Conservation (phyloP, 1,140 invertebrate species). For the Diachasmimorpha longicaudata region DNA sequence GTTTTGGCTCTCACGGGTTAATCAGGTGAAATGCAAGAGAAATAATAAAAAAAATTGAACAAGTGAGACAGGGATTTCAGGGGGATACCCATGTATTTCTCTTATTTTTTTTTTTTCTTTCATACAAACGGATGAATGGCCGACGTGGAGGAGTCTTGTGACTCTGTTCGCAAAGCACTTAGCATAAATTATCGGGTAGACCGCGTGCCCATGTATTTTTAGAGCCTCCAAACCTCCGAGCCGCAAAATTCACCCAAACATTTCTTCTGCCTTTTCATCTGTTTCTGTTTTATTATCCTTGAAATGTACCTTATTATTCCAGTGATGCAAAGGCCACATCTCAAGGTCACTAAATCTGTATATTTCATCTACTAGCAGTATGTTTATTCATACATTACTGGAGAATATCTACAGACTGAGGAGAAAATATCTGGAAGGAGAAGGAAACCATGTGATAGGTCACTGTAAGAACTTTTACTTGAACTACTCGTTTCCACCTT, state of each 20-base stretch:
- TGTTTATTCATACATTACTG: neutral
- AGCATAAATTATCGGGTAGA: conserved; percentile 44
- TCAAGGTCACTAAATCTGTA: neutral
- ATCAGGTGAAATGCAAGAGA: neutral
- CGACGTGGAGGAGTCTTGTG: conserved; percentile 34
- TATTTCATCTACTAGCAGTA: neutral
- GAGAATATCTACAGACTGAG: neutral
- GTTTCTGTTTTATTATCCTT: neutral
- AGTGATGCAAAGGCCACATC: neutral
- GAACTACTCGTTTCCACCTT: conserved; percentile 2
- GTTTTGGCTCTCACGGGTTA: neutral
- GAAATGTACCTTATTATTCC: neutral
- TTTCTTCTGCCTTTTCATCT: neutral
- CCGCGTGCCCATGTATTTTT: conserved; percentile 28
- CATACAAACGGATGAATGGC: conserved; percentile 37
- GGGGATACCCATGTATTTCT: neutral
- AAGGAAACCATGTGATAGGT: neutral
- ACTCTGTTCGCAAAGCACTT: conserved; percentile 40
- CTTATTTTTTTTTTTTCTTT: neutral
- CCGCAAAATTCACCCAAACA: neutral
- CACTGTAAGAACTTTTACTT: neutral
- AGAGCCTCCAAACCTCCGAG: conserved; percentile 1
- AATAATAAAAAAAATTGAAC: neutral
- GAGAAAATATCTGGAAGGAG: neutral
- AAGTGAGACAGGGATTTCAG: neutral